phyloP scores from a whole-genome alignment of 2,888 invertebrate species.

The Chrysina gloriosa region DNA sequence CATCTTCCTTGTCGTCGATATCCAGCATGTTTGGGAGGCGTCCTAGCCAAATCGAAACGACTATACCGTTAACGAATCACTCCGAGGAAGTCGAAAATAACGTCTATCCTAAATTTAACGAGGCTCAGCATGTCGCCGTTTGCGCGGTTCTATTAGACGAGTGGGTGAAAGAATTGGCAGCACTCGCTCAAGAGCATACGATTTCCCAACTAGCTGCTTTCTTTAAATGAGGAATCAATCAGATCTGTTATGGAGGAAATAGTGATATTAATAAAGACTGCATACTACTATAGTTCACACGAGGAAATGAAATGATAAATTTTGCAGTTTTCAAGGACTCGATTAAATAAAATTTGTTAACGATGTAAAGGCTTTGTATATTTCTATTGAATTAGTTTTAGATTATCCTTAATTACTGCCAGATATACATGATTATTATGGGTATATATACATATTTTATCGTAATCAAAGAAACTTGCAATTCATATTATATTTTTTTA shows the following conservation, averaged over 20 bases:
- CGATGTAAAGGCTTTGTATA: too few relatives aligned
- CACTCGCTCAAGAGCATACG: slow-evolving; percentile 94
- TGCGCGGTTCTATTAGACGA: slow-evolving; percentile 93
- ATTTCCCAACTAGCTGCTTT: slow-evolving; percentile 70
- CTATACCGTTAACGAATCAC: slow-evolving; percentile 53
- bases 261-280: slow-evolving; percentile 35
- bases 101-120: slow-evolving; percentile 61
- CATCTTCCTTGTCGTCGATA: slow-evolving; percentile 80
- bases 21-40: slow-evolving; percentile 71
- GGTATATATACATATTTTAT: background rate
- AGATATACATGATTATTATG: slow-evolving; percentile 4
- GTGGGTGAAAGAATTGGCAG: slow-evolving; percentile 95
- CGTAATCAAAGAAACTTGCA: background rate
- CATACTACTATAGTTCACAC: background rate
- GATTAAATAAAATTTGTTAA: background rate
- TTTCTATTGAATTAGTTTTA: background rate
- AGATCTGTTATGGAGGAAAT: background rate
- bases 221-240: slow-evolving; percentile 58
- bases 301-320: background rate
- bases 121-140: slow-evolving; percentile 74
- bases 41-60: slow-evolving; percentile 65
- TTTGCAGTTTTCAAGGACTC: too few relatives aligned
- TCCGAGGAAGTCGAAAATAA: slow-evolving; percentile 55
- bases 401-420: slow-evolving; percentile 23
- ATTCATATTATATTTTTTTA: slow-evolving; percentile 7